Evolutionary conservation across 1,140 invertebrate species (phyloP), one percentile per base, ranked within the genome.

Genomic region (Phymorhynchus buccinoides): DNA sequence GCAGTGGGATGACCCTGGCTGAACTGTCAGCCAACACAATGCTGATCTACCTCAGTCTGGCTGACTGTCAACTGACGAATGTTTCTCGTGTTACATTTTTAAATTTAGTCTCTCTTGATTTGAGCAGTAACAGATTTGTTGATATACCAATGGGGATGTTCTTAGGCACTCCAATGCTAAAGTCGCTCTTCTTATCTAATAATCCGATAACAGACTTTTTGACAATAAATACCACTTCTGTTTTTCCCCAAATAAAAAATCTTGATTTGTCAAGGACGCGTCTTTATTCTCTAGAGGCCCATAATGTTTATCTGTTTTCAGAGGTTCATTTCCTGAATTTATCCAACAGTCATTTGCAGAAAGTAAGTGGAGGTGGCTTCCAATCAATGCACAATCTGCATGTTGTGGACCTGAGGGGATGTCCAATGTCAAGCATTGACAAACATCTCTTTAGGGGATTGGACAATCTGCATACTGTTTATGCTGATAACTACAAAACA

Each of bases 401-500:
- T 32, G 41, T 52, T 44, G 52, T 88, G 12, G 84, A 87, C 66
- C 35, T 87, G 0, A 62, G 83, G 48, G 73, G 80, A 14, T 86
- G 87, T 56, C 22, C 73, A 14, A 83, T 89, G 27, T 48, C 56
- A 1, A 37, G 18, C 16, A 78, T 86, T 32, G 77, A 62, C 16
- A 14, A 41, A 16, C 56, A 85, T 32, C 84, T 88, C 22, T 87
- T 89, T 35, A 71, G 84, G 16, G 83, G 66, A 14, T 48, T 85
- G 35, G 52, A 35, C 4, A 84, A 83, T 27, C 83, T 89, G 73
- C 37, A 80, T 18, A 44, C 73, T 1, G 30, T 89, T 18, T 35
- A 80, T 12, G 83, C 86, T 7, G 86, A 88, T n/a, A 84, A 80
- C 7, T 88, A 79, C 68, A 82, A 56, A 37, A 37, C 88, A 16